Percentiles rank a stretch among this genome's conserved stretches.
phyloP scores from a whole-genome alignment of 2,113 vertebrate genomes.

The Anguilla japonica region DNA sequence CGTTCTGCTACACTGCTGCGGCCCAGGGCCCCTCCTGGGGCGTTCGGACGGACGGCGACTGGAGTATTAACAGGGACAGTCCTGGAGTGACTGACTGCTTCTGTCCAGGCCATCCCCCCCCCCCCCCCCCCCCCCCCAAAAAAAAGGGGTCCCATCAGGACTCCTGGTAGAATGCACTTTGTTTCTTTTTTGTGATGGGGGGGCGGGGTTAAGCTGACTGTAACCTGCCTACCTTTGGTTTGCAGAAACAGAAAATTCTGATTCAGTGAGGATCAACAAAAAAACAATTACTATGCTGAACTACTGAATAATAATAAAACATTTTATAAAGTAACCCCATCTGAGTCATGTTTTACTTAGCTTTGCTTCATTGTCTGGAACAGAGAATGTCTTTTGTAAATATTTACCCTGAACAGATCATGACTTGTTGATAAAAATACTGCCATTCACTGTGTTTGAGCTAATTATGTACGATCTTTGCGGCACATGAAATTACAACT shows the following conservation, averaged over 20 bases:
- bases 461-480: not conserved
- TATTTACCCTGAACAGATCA: not conserved
- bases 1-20: not conserved
- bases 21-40: not conserved
- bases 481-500: not conserved
- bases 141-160: no score
- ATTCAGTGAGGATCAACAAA: not conserved
- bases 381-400: not conserved
- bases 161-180: not conserved
- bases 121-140: no score
- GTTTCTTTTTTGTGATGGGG: not conserved
- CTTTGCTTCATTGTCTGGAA: not conserved
- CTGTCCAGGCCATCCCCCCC: not conserved
- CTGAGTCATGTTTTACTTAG: not conserved
- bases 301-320: constrained; percentile 17
- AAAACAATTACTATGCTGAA: constrained; percentile 4
- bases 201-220: not conserved
- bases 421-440: not conserved
- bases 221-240: not conserved
- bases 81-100: not conserved
- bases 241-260: not conserved
- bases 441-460: not conserved
- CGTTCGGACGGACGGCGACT: not conserved
- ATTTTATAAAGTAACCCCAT: not conserved
- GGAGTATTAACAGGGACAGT: not conserved